Percentiles rank a stretch among this genome's conserved stretches.
Evolutionary conservation across 2,113 vertebrate species (phyloP).

Genomic region (Onychorhynchus coronatus): DNA sequence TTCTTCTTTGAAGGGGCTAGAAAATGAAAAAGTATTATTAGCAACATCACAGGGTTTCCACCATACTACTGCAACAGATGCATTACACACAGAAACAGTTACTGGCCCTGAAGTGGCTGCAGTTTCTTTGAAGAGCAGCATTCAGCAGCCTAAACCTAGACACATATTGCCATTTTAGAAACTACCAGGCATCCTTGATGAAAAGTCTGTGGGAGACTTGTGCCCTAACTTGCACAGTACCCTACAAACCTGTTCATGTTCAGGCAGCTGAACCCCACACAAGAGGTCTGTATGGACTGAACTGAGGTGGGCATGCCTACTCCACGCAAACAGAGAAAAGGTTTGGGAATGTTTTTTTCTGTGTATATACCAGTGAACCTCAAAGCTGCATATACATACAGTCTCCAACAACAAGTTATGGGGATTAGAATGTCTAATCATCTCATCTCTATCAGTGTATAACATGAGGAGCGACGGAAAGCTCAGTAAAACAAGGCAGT

Average conservation of each 20-base stretch:
- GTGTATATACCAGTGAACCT: background rate
- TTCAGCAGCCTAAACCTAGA: background rate
- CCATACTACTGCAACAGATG: background rate
- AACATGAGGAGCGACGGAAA: background rate
- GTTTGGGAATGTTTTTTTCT: background rate
- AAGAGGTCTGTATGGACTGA: background rate
- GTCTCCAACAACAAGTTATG: background rate
- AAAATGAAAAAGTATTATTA: constrained; percentile 44
- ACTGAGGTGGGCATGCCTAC: background rate
- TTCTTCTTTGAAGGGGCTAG: constrained; percentile 36
- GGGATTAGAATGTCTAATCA: background rate
- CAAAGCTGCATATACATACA: background rate
- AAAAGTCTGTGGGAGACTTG: background rate
- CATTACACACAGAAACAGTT: background rate
- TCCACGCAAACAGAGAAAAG: background rate
- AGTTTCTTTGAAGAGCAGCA: background rate
- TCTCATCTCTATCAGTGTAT: background rate
- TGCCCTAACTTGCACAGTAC: background rate
- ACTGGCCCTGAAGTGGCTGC: background rate
- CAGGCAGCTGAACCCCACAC: background rate
- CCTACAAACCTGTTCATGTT: background rate
- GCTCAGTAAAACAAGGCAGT: background rate
- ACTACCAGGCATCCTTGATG: background rate
- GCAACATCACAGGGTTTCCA: background rate
- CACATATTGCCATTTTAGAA: background rate